Evolutionary conservation across 2,888 invertebrate genomes (phyloP), one percentile per base, ranked within the genome.

Genomic region (Polyploca ridens): DNA sequence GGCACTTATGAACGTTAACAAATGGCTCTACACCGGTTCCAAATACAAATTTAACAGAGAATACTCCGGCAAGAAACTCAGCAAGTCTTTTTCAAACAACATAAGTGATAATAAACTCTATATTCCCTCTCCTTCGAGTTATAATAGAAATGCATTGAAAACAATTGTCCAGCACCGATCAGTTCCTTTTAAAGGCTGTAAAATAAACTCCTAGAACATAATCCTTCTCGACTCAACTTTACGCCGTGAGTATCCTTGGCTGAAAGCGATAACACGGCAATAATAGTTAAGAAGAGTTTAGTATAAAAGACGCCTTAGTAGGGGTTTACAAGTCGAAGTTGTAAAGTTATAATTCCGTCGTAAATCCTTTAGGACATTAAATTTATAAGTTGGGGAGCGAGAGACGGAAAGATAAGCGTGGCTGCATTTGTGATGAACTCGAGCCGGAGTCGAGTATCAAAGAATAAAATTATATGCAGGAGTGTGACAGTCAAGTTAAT

Each of bases 341-440:
- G 75, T 76, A 76, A 88, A 88, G 82, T 88, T 87, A 86, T 86
- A 88, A 89, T 87, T 84, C 82, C 70, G 65, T 76, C 87, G 83
- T 89, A 88, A 90, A 90, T 89, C 90, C 87, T 88, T 84, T 81
- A 86, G 85, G 81, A 85, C 87, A 83, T 89, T 89, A 88, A 89
- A 88, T 89, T 87, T 90, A 87, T 88, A 88, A 89, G 87, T 90
- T 85, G 79, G 77, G 10, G 71, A 72, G n/a, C n/a, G 46, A 74
- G 79, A 84, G 77, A 80, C 72, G 80, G 83, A 82, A 82, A 88
- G 90, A 90, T 90, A 90, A 88, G 83, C 82, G 82, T 57, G 76
- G 76, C 80, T 89, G 89, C 90, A 90, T 89, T 89, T 76, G 79
- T 84, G 87, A 89, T 87, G 86, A 85, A 84, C 84, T 81, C 72